Evolutionary conservation across 2,113 vertebrate species (phyloP), one percentile per base, ranked within the genome.

Genomic region (Pluvianellus socialis): DNA sequence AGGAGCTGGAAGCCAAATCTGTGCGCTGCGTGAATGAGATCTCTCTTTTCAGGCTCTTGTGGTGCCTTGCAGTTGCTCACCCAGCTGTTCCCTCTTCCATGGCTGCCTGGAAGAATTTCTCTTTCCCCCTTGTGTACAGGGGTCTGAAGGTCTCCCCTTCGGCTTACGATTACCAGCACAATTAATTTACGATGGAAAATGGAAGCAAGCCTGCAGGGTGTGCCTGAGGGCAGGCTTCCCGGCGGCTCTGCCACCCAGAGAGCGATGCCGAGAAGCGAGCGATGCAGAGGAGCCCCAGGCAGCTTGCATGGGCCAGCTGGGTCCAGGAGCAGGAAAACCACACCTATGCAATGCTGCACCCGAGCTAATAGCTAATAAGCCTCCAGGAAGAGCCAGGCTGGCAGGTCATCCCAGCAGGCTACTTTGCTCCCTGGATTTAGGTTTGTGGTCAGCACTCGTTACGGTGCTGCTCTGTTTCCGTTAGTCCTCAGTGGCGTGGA

Each of bases 81-180:
- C 5, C 53, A 76, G 45, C 40, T 18, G 1, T 85, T 72, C 53
- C 17, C 30, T 8, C 10, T 80, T 68, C 52, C 9, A 3, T 24
- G 42, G 47, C 80, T 87, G 28, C 62, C 73, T 88, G 84, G 53
- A 87, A 94, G 91, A 93, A 86, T 87, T 94, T 79, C 19, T 81
- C 24, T 74, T 91, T 81, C 81, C 56, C 28, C 11, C 45, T 79
- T 93, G n/a, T 87, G n/a, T 87, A 30, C 83, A 63, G 68, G 86
- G 44, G 26, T 52, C n/a, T 33, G 23, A 85, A 82, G 70, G 67
- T 91, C 24, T 89, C 49, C 62, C 56, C 23, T 91, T 94, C 66
- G 75, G 65, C 47, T 84, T 92, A 53, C 32, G 61, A 80, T 93
- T 91, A 75, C 40, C 33, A 50, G 38, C 72, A 40, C 30, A 93